phyloP scores from a whole-genome alignment of 1,140 invertebrate genomes.

The Bombus picipes region DNA sequence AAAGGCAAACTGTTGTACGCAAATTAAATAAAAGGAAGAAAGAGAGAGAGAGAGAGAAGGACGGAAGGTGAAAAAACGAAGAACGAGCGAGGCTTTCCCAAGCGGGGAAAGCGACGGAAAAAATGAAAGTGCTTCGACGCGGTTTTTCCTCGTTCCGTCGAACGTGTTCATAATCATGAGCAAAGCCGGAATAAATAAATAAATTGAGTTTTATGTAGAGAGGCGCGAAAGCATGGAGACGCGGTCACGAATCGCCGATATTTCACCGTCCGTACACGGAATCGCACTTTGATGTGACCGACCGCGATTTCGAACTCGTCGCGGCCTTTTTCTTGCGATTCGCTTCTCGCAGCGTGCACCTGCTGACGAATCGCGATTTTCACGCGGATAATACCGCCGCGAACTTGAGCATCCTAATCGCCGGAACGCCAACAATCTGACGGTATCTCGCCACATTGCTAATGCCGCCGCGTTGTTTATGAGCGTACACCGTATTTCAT shows the following conservation, averaged over 20 bases:
- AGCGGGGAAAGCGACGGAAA: conserved; percentile 70
- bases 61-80: neutral
- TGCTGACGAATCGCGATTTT: conserved; percentile 29
- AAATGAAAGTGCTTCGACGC: conserved; percentile 62
- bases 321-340: conserved; percentile 11
- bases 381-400: conserved; percentile 30
- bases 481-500: neutral
- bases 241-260: neutral
- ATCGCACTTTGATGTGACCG: conserved; percentile 66
- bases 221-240: conserved; percentile 57
- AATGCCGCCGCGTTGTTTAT: neutral
- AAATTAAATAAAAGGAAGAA: too few species aligned
- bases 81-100: conserved; percentile 66
- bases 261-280: conserved; percentile 42
- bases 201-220: conserved; percentile 62
- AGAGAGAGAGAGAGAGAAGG: too few species aligned
- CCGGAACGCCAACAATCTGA: conserved; percentile 6
- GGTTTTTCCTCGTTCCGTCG: conserved; percentile 61
- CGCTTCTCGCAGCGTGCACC: neutral
- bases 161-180: conserved; percentile 62
- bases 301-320: conserved; percentile 25
- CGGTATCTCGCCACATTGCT: neutral
- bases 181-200: conserved; percentile 71
- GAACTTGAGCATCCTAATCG: conserved; percentile 32
- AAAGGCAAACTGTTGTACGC: too few species aligned